Percentiles rank a stretch among this genome's conserved stretches.
phyloP scores from a whole-genome alignment of 92 coral and sea anemone genomes.

The Muricea muricata region DNA sequence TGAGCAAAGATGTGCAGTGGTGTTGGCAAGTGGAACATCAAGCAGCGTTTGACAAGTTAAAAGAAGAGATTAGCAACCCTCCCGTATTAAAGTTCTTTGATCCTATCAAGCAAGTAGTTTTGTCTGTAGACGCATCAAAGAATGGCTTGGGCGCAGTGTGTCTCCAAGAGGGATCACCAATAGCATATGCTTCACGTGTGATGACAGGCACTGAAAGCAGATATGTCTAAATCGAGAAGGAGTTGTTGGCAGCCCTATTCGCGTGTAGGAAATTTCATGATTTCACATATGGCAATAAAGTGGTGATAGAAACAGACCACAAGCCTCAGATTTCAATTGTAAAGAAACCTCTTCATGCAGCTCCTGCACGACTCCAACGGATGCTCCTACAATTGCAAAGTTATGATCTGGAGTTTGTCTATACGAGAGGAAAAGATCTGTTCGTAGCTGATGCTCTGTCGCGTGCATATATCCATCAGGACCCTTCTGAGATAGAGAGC shows the following conservation, averaged over 20 bases:
- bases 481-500: conserved; percentile 14
- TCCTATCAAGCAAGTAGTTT: conserved; percentile 33
- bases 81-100: conserved; percentile 46
- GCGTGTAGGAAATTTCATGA: conserved; percentile 44
- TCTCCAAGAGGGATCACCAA: conserved; percentile 27
- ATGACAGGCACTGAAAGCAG: conserved; percentile 37
- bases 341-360: conserved; percentile 46
- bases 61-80: conserved; percentile 38
- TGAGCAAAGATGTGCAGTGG: not conserved
- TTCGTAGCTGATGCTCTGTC: conserved; percentile 41
- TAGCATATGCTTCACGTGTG: conserved; percentile 39
- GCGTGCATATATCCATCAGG: conserved; percentile 28
- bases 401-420: conserved; percentile 35
- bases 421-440: conserved; percentile 36
- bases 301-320: conserved; percentile 55
- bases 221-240: conserved; percentile 47
- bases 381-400: conserved; percentile 44
- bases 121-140: conserved; percentile 52
- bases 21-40: conserved; percentile 33
- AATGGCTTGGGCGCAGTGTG: conserved; percentile 50
- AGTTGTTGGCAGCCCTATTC: conserved; percentile 42
- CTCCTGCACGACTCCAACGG: conserved; percentile 46
- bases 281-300: conserved; percentile 44
- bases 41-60: conserved; percentile 42
- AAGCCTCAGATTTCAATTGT: conserved; percentile 51